Evolutionary conservation across 1,140 invertebrate species (phyloP).

Genomic region (Druon quercuslanigerum): DNA sequence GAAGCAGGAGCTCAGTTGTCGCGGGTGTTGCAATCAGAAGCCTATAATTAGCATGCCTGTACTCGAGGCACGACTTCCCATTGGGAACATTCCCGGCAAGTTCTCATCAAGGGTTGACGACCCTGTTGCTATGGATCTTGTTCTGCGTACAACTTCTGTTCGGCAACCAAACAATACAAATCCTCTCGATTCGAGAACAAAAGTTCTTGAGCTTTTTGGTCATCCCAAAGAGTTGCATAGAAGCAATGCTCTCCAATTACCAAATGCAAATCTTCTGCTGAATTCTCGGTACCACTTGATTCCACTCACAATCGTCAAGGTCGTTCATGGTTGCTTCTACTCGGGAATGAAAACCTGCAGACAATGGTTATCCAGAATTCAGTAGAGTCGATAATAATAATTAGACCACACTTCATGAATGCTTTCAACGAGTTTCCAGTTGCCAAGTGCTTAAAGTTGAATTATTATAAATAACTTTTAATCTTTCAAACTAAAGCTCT

Average conservation of each 20-base stretch:
- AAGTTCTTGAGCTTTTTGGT: background rate
- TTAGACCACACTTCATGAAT: no score
- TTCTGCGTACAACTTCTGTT: background rate
- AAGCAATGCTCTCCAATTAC: background rate
- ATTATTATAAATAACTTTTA: no score
- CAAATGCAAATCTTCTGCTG: background rate
- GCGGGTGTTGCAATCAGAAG: slow-evolving; percentile 1
- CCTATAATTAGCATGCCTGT: slow-evolving; percentile 1
- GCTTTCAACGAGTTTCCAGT: no score
- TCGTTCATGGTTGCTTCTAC: background rate
- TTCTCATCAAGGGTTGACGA: slow-evolving; percentile 3
- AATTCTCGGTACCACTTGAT: background rate
- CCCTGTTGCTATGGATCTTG: background rate
- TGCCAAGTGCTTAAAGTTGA: no score
- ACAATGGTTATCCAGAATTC: background rate
- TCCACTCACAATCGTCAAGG: background rate
- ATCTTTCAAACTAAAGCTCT: no score
- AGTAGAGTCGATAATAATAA: background rate
- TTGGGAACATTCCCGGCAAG: background rate
- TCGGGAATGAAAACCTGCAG: background rate
- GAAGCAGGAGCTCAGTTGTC: background rate
- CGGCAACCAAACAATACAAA: background rate
- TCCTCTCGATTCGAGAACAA: no score
- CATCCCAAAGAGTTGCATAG: background rate
- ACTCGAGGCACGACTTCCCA: background rate